phyloP scores from a whole-genome alignment of 2,888 invertebrate genomes.

The Agonopterix arenella region DNA sequence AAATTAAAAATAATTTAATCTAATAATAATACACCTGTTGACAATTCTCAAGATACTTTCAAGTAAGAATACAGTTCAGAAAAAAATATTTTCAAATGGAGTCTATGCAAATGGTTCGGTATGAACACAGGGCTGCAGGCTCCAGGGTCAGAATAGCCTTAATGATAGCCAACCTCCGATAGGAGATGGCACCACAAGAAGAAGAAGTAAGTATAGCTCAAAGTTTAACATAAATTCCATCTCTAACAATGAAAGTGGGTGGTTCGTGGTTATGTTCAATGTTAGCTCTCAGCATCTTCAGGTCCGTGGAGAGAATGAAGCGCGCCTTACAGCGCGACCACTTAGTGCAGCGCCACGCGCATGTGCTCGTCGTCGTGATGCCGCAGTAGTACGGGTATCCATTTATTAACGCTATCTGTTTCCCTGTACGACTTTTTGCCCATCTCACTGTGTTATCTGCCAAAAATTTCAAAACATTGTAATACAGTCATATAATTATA shows the following conservation, averaged over 20 bases:
- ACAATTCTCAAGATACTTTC: too few species aligned
- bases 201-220: not conserved
- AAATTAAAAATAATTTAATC: too few species aligned
- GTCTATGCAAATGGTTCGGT: too few species aligned
- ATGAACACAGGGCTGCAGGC: too few species aligned
- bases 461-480: not conserved
- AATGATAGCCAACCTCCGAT: too few species aligned
- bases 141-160: too few species aligned
- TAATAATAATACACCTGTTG: too few species aligned
- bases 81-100: too few species aligned
- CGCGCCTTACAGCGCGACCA: slow-evolving; percentile 45
- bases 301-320: slow-evolving; percentile 27
- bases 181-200: too few species aligned
- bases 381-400: slow-evolving; percentile 17
- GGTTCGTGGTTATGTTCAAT: slow-evolving; percentile 15
- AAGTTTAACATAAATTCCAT: slow-evolving; percentile 6
- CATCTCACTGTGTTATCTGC: slow-evolving; percentile 12
- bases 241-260: slow-evolving; percentile 6
- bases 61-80: too few species aligned
- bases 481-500: too few species aligned
- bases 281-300: slow-evolving; percentile 6
- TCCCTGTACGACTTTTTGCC: slow-evolving; percentile 17
- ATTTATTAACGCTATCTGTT: slow-evolving; percentile 19
- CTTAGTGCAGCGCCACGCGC: slow-evolving; percentile 17
- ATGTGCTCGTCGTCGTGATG: not conserved